These are phyloP conservation scores for Peromyscus maniculatus DNA, from an alignment of 2,113 vertebrate genomes.

Conservation along the genomic window DNA sequence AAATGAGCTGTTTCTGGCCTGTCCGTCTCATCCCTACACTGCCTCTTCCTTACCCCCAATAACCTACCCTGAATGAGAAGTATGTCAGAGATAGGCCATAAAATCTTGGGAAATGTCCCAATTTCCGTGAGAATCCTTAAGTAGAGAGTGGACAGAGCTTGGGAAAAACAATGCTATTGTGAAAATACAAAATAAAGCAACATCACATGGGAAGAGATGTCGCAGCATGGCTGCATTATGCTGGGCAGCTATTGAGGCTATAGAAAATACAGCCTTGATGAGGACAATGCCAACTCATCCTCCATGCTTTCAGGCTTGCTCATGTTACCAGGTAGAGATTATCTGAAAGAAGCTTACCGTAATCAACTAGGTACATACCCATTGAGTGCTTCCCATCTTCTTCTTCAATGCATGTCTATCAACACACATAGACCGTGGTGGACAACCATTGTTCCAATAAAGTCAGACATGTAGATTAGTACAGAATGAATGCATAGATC, in stretches of 20 bases:
- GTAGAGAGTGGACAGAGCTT: background rate
- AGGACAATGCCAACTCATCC: too few species aligned
- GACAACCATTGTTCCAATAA: background rate
- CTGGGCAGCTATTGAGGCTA: background rate
- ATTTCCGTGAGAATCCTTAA: constrained; percentile 28
- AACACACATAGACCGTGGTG: background rate
- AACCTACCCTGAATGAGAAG: constrained; percentile 6
- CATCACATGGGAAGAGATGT: background rate
- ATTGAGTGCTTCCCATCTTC: too few species aligned
- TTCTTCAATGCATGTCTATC: background rate
- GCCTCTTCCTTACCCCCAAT: background rate
- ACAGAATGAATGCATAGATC: background rate
- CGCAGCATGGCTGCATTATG: fast-evolving
- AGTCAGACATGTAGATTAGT: background rate
- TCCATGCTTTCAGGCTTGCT: background rate
- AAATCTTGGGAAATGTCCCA: constrained; percentile 67
- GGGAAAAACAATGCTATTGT: constrained; percentile 25
- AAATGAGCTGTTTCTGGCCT: background rate
- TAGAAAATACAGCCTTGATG: background rate
- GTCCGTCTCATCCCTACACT: background rate
- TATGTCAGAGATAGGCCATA: background rate
- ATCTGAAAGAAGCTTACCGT: background rate
- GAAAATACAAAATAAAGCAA: background rate
- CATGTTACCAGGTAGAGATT: background rate
- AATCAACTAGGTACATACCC: background rate